Conservation (phyloP, 2,888 invertebrate genomes). For the Cataglyphis cursor region DNA sequence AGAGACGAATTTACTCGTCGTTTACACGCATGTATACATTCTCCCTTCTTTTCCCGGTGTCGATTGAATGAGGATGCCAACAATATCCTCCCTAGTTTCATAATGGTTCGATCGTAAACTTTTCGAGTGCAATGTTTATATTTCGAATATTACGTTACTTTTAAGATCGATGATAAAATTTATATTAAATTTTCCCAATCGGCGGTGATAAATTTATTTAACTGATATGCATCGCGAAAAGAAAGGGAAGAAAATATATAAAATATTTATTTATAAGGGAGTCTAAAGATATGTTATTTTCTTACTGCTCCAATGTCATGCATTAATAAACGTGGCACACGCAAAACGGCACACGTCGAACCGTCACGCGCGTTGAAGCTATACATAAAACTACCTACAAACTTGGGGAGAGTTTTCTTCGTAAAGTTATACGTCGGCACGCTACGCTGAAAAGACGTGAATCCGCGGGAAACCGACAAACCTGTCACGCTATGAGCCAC, state of each 20-base stretch:
- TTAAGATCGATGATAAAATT: neutral
- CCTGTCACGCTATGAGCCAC: constrained; percentile 58
- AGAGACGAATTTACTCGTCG: neutral
- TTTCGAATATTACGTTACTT: neutral
- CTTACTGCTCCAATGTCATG: constrained; percentile 53
- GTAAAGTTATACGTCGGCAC: constrained; percentile 49
- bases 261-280: constrained; percentile 32
- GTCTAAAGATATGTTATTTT: constrained; percentile 47
- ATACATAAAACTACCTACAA: constrained; percentile 52
- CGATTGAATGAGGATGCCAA: constrained; percentile 5
- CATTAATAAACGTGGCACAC: constrained; percentile 45
- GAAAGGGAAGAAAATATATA: constrained; percentile 11
- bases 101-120: neutral
- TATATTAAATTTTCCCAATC: neutral
- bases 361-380: constrained; percentile 33
- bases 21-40: constrained; percentile 30
- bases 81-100: constrained; percentile 14
- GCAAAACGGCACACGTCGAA: constrained; percentile 48
- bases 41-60: neutral
- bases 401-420: constrained; percentile 48
- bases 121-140: neutral
- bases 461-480: constrained; percentile 52
- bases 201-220: constrained; percentile 21
- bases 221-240: neutral
- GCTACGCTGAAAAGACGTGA: constrained; percentile 47